A percentile compares a stretch with the other conserved stretches of the same genome.
These are phyloP conservation scores for Sander lucioperca DNA, from an alignment of 2,113 vertebrate species.

Conservation along the genomic window DNA sequence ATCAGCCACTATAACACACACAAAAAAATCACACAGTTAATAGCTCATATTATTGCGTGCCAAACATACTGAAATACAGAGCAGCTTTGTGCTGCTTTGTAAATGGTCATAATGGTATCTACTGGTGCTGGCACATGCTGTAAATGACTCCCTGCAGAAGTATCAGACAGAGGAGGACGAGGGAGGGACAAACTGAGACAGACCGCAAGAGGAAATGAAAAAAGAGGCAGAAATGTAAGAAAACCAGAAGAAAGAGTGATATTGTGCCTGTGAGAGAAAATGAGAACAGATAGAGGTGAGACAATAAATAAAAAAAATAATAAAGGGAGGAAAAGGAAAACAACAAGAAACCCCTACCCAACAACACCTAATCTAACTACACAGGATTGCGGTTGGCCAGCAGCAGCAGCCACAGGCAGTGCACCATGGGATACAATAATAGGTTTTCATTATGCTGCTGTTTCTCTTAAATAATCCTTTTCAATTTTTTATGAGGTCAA, in stretches of 20 bases:
- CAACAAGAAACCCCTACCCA: background rate
- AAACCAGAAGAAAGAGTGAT: slow-evolving; percentile 35
- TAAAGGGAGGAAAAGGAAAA: slow-evolving; percentile 45
- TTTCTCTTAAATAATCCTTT: slow-evolving; percentile 85
- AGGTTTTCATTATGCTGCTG: slow-evolving; percentile 80
- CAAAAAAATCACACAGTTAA: slow-evolving; percentile 25
- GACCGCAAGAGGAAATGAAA: slow-evolving; percentile 68
- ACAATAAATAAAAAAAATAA: slow-evolving; percentile 68
- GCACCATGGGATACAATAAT: slow-evolving; percentile 78
- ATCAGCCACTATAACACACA: slow-evolving; percentile 87
- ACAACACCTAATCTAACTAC: slow-evolving; percentile 68
- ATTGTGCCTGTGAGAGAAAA: slow-evolving; percentile 45
- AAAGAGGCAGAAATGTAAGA: slow-evolving; percentile 45
- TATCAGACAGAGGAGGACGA: background rate
- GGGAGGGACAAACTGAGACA: slow-evolving; percentile 22
- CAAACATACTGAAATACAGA: background rate
- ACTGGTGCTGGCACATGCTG: slow-evolving; percentile 15
- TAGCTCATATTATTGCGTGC: background rate
- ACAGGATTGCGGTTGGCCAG: slow-evolving; percentile 57
- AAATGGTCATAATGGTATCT: slow-evolving; percentile 33
- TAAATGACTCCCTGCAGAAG: slow-evolving; percentile 43
- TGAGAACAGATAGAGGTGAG: slow-evolving; percentile 55
- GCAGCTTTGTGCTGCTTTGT: slow-evolving; percentile 17
- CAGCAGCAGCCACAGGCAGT: slow-evolving; percentile 61
- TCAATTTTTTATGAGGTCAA: slow-evolving; percentile 83